Evolutionary conservation across 2,888 invertebrate species (phyloP), one percentile per base, ranked within the genome.

Genomic region (Chloroclystis v-ata): DNA sequence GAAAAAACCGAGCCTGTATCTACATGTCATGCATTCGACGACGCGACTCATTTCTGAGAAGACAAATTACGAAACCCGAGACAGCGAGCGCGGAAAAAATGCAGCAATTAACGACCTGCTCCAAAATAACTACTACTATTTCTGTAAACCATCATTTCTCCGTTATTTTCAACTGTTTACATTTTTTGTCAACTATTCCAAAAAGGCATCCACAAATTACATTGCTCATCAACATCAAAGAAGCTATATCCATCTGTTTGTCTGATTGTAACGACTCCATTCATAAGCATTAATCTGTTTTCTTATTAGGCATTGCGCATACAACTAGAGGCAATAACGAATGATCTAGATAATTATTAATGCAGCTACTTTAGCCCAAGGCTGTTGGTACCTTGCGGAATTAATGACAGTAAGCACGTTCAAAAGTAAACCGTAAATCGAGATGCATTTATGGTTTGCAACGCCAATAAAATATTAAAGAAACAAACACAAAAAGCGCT

Each of bases 1-100:
- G 65, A 65, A 68, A 75, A 67, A 65, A 64, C 63, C 54, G 52
- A 13, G 37, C 28, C 33, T 67, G 72, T 72, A 82, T 81, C 82
- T 80, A 82, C 82, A 82, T 82, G 83, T 83, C 85, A 72, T 74
- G 78, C 78, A 78, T 80, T 75, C 82, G 86, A 84, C 84, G 86
- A 87, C 85, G 82, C 84, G 86, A 77, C 85, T 85, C 86, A 86
- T 87, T 87, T 87, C 86, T 84, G 67, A 66, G 86, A 87, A 87
- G 86, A 87, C 86, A 87, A 87, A 87, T 87, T 82, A 86, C 85
- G 64, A 77, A 81, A 83, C 80, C 79, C 75, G 65, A 71, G 78
- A 75, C 79, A 76, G 78, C 67, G 75, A 66, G 76, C 77, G 73
- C 70, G 73, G 75, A 82, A 85, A 85, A 86, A 85, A 84, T 78